Evolutionary conservation across 2,113 vertebrate species (phyloP), one percentile per base, ranked within the genome.

Genomic region (Genyomyrus donnyi): DNA sequence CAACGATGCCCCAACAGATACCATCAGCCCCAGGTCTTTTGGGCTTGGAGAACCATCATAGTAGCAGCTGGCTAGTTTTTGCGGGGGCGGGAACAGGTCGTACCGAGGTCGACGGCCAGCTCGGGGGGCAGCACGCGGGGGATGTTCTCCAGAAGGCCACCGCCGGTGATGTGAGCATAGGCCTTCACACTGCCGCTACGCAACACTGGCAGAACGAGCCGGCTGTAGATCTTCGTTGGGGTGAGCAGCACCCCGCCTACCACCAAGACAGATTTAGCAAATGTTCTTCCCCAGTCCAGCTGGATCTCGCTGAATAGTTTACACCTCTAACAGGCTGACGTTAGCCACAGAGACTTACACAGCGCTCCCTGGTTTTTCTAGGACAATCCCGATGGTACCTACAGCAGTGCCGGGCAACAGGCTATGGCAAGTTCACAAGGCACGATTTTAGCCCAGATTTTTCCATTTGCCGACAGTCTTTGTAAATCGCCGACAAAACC

Each of bases 121-220:
- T 95, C 93, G 24, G 90, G 90, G 0, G 98, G 98, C 13, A 99
- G 96, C 9, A 98, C 97, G 27, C 98, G 94, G 5, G 98, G 98
- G 56, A 99, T 97, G 94, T 99, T 99, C 94, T 99, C 98, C 93
- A 98, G 92, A 3, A 99, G 95, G 1, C 98, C 98, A 0, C 98
- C 98, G 17, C 98, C 98, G 3, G 98, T 99, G 94, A 99, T 98
- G 94, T 99, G 98, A 27, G 98, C 98, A 8, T 95, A 97, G 58
- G 98, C 98, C 90, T 97, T 99, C 88, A 99, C 96, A 0, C 90
- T 93, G n/a, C 98, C 97, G 1, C 96, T 97, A 90, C 94, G 97
- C 46, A 99, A 94, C 90, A 97, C 62, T 0, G 98, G 97, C 93
- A 98, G 92, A 58, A 99, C 96, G 11, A 95, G 94, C 15, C 94